A percentile compares a stretch with the other conserved stretches of the same genome.
These are phyloP conservation scores for Myripristis jacobus DNA, from an alignment of 2,797 vertebrate species.

Conservation along the genomic window DNA sequence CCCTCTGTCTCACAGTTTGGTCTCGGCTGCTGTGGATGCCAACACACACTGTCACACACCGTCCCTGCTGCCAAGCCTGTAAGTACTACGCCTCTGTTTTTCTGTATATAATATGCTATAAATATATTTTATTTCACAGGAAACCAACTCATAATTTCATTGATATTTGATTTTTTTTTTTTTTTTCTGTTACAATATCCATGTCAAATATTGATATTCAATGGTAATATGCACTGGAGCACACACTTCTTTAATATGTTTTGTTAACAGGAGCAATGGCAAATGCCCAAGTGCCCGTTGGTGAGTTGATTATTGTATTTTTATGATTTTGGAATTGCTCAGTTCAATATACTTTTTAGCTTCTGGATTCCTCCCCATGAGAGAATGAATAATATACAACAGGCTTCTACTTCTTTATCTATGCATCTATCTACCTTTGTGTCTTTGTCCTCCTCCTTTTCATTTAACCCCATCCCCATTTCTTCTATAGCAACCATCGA, in stretches of 20 bases:
- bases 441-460: not conserved
- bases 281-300: conserved; percentile 40
- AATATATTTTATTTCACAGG: not conserved
- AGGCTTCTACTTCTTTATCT: not conserved
- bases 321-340: not conserved
- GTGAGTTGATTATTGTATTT: conserved; percentile 53
- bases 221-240: not conserved
- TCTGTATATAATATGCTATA: no score
- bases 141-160: not conserved
- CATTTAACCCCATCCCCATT: not conserved
- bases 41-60: not conserved
- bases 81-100: conserved; percentile 31
- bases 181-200: not conserved
- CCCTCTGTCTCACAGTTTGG: not conserved
- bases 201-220: not conserved
- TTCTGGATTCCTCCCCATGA: not conserved
- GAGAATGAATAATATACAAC: not conserved
- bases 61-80: conserved; percentile 7
- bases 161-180: not conserved
- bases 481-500: conserved; percentile 19
- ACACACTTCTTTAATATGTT: not conserved
- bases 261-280: conserved; percentile 55
- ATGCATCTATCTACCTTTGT: not conserved
- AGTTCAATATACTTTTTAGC: not conserved
- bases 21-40: not conserved